These are phyloP conservation scores for Periophthalmodon schlosseri DNA, from an alignment of 2,113 vertebrate genomes.

Conservation along the genomic window DNA sequence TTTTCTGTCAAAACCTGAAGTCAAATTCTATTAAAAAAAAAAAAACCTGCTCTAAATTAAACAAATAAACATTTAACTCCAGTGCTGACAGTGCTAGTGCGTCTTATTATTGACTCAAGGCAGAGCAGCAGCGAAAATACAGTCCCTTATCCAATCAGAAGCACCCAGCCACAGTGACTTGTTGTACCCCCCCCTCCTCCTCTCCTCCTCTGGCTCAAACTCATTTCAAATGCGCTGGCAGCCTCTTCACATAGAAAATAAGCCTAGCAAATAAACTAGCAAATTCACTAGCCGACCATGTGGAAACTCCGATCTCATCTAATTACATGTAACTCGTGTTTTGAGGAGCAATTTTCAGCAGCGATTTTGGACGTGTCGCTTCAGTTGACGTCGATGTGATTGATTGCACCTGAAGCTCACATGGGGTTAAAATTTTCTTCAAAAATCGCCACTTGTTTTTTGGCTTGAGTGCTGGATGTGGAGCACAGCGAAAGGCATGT, in stretches of 20 bases:
- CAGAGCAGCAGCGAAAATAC: slow-evolving; percentile 49
- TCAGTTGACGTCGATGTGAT: slow-evolving; percentile 11
- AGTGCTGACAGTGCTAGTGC: not conserved
- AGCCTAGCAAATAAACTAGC: slow-evolving; percentile 38
- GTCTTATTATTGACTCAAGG: slow-evolving; percentile 62
- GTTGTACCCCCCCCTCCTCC: slow-evolving; percentile 42
- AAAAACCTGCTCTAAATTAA: not conserved
- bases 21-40: not conserved
- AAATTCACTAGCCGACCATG: slow-evolving; percentile 23
- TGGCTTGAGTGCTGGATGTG: slow-evolving; percentile 27
- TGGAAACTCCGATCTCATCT: slow-evolving; percentile 21
- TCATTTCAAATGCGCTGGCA: slow-evolving; percentile 47
- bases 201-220: slow-evolving; percentile 2
- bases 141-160: slow-evolving; percentile 33
- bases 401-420: slow-evolving; percentile 30
- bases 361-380: slow-evolving; percentile 16
- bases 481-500: slow-evolving; percentile 27
- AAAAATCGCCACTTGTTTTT: slow-evolving; percentile 14
- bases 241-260: slow-evolving; percentile 53
- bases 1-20: not conserved
- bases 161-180: slow-evolving; percentile 45
- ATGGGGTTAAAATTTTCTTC: slow-evolving; percentile 11
- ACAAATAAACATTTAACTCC: not conserved
- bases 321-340: slow-evolving; percentile 11
- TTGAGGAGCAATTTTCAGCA: not conserved